Evolutionary conservation across 1,140 invertebrate species (phyloP).

Genomic region (Sarcophaga peregrina): DNA sequence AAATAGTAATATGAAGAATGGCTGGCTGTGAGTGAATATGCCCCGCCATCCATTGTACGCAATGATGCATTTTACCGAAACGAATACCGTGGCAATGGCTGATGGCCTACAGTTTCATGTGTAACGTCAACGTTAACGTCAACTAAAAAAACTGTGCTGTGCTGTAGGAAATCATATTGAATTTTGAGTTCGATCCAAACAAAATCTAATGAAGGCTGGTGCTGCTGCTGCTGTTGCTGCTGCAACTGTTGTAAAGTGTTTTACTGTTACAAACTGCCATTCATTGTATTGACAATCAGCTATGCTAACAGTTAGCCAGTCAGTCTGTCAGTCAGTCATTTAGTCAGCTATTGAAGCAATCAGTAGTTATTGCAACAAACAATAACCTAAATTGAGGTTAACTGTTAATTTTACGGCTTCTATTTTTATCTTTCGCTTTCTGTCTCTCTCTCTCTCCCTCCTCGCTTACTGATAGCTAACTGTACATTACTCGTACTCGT

Average conservation of each 20-base stretch:
- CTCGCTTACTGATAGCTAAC: too few relatives aligned
- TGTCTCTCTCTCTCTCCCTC: too few relatives aligned
- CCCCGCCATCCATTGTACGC: background rate
- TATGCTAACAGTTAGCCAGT: background rate
- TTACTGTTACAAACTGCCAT: too few relatives aligned
- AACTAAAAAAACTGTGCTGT: background rate
- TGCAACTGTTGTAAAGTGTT: too few relatives aligned
- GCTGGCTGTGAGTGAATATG: too few relatives aligned
- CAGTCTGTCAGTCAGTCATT: background rate
- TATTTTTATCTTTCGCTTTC: background rate
- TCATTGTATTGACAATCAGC: background rate
- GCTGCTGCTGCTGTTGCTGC: too few relatives aligned
- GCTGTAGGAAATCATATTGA: too few relatives aligned
- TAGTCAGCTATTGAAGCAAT: background rate
- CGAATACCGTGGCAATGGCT: background rate
- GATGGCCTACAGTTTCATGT: background rate
- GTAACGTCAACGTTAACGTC: background rate
- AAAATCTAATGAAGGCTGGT: too few relatives aligned
- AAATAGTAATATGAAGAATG: constrained; percentile 14
- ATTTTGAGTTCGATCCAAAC: too few relatives aligned
- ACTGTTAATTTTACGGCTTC: constrained; percentile 45
- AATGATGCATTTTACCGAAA: background rate
- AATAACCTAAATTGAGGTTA: constrained; percentile 46
- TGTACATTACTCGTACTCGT: too few relatives aligned
- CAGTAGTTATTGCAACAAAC: background rate